These are phyloP conservation scores for Dryobota labecula DNA, from an alignment of 2,888 invertebrate species.

Conservation along the genomic window DNA sequence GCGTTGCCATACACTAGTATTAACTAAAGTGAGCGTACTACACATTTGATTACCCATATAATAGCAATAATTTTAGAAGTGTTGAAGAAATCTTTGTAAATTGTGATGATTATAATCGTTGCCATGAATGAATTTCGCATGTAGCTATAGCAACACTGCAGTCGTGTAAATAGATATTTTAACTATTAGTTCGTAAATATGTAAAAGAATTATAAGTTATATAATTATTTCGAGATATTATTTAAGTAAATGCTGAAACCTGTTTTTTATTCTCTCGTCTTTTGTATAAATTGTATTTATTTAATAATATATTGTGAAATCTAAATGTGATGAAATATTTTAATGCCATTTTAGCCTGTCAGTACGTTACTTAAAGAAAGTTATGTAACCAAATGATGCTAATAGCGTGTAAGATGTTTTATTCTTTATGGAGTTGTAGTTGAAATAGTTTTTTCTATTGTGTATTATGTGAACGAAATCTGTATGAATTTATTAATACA, in stretches of 20 bases:
- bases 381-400: slow-evolving; percentile 90
- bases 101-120: slow-evolving; percentile 71
- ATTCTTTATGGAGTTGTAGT: slow-evolving; percentile 85
- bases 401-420: slow-evolving; percentile 87
- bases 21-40: slow-evolving; percentile 58
- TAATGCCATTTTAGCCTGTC: slow-evolving; percentile 89
- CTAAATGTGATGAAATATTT: slow-evolving; percentile 87
- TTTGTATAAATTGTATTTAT: slow-evolving; percentile 75
- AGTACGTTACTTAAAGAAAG: slow-evolving; percentile 85
- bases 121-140: slow-evolving; percentile 71
- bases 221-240: slow-evolving; percentile 66
- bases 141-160: slow-evolving; percentile 67
- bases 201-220: slow-evolving; percentile 71
- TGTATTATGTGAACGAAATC: slow-evolving; percentile 86
- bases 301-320: slow-evolving; percentile 80
- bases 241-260: slow-evolving; percentile 61
- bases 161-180: slow-evolving; percentile 78
- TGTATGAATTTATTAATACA: slow-evolving; percentile 89
- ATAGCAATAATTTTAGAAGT: slow-evolving; percentile 50
- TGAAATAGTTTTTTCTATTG: slow-evolving; percentile 86
- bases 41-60: slow-evolving; percentile 53
- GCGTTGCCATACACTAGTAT: slow-evolving; percentile 86
- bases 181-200: slow-evolving; percentile 69
- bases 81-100: slow-evolving; percentile 53
- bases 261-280: slow-evolving; percentile 61